Percentiles rank a stretch among this genome's conserved stretches.
phyloP scores from a whole-genome alignment of 2,888 invertebrate genomes.

The Nephrotoma appendiculata region DNA sequence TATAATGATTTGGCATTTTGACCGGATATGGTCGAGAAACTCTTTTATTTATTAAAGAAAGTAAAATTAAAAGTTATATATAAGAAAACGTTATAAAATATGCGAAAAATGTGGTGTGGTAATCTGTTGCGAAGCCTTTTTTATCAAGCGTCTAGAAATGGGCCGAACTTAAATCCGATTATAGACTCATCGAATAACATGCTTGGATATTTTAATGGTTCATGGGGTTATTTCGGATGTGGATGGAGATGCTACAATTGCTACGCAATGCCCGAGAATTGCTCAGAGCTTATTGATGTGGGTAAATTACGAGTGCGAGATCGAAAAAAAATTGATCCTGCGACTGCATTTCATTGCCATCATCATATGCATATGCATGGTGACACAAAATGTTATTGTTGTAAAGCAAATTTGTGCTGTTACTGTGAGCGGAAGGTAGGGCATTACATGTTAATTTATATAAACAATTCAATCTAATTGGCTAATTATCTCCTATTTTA shows the following conservation, averaged over 20 bases:
- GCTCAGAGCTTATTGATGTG: not conserved
- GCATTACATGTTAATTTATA: too few species aligned
- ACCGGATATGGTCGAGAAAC: not conserved
- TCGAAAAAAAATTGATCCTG: not conserved
- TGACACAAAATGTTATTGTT: not conserved
- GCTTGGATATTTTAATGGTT: too few species aligned
- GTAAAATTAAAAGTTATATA: too few species aligned
- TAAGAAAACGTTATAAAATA: not conserved
- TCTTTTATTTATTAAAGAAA: not conserved
- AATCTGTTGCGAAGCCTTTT: too few species aligned
- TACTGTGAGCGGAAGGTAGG: not conserved
- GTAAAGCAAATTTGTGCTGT: not conserved
- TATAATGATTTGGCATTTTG: not conserved
- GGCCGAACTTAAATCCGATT: too few species aligned
- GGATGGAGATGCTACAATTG: not conserved
- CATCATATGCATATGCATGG: not conserved
- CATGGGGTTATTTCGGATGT: too few species aligned
- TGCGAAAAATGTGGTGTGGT: not conserved
- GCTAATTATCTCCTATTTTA: too few species aligned
- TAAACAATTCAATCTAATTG: too few species aligned
- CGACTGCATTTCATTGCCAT: not conserved
- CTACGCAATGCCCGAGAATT: not conserved
- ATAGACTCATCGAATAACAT: too few species aligned
- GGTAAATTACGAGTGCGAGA: not conserved
- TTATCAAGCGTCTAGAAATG: too few species aligned